Conservation (phyloP, 2,888 invertebrate species). For the Synanthedon tipuliformis region DNA sequence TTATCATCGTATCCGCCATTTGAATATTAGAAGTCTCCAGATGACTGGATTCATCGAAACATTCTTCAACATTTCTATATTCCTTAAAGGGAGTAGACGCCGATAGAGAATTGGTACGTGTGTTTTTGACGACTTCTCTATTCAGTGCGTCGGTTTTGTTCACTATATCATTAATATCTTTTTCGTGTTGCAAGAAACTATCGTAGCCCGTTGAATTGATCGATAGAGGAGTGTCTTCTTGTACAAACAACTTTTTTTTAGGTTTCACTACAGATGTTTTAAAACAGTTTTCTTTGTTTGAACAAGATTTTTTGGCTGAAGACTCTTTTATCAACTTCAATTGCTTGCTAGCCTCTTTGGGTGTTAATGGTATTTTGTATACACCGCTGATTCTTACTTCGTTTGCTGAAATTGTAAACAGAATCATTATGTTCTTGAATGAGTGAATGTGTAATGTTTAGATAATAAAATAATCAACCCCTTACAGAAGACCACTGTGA, state of each 20-base stretch:
- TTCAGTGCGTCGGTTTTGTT: conserved; percentile 13
- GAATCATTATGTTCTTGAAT: no score
- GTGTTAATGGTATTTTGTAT: conserved; percentile 43
- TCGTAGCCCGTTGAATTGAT: conserved; percentile 46
- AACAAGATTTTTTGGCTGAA: conserved; percentile 8
- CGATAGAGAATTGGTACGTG: conserved; percentile 38
- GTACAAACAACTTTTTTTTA: conserved; percentile 4
- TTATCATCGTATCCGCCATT: conserved; percentile 46
- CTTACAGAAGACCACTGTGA: no score
- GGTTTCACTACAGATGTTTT: conserved; percentile 4
- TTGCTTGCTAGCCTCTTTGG: conserved; percentile 22
- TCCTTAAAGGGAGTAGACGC: conserved; percentile 51
- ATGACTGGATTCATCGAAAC: conserved; percentile 37
- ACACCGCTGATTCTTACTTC: conserved; percentile 47
- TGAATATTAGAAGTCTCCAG: conserved; percentile 25
- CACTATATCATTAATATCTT: conserved; percentile 41
- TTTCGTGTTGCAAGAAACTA: conserved; percentile 51
- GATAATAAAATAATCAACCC: no score
- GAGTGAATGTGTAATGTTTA: no score
- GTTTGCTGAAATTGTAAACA: no score
- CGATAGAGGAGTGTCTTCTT: conserved; percentile 33
- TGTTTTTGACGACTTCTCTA: conserved; percentile 22
- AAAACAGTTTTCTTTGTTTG: conserved; percentile 7
- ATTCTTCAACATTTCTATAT: conserved; percentile 42
- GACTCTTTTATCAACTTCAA: conserved; percentile 11